Conservation (phyloP, 92 coral and sea anemone species). For the Plumapathes pennacea region DNA sequence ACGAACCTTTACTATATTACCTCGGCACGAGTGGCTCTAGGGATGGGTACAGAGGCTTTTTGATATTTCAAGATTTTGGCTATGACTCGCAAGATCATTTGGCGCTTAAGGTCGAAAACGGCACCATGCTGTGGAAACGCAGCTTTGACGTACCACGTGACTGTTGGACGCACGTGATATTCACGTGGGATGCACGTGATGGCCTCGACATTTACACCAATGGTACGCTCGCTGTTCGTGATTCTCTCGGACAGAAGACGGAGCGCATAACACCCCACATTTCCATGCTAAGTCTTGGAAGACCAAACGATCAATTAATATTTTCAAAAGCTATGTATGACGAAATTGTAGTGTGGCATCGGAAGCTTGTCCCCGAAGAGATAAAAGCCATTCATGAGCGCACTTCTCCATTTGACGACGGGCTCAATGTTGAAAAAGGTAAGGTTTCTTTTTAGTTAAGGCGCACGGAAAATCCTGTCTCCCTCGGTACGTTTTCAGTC, state of each 20-base stretch:
- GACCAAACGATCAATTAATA: conserved; percentile 53
- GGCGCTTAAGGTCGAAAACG: conserved; percentile 83
- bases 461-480: not conserved
- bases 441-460: not conserved
- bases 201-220: conserved; percentile 80
- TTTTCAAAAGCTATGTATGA: conserved; percentile 75
- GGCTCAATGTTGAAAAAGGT: conserved; percentile 64
- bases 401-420: conserved; percentile 47
- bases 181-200: conserved; percentile 86
- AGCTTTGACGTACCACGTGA: conserved; percentile 78
- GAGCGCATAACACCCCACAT: conserved; percentile 40
- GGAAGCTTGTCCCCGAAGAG: conserved; percentile 69
- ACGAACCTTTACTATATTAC: conserved; percentile 59
- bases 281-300: conserved; percentile 60
- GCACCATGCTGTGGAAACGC: conserved; percentile 80
- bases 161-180: conserved; percentile 82
- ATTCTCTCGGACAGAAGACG: conserved; percentile 40
- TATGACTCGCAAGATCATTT: conserved; percentile 66
- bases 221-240: conserved; percentile 67
- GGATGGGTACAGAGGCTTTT: conserved; percentile 75
- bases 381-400: conserved; percentile 76
- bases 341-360: conserved; percentile 89
- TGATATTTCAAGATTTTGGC: conserved; percentile 81
- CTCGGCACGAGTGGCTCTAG: conserved; percentile 89
- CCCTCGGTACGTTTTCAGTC: not conserved